Evolutionary conservation across 2,797 vertebrate genomes (phyloP).

Genomic region (Gadopsis bispinosus): DNA sequence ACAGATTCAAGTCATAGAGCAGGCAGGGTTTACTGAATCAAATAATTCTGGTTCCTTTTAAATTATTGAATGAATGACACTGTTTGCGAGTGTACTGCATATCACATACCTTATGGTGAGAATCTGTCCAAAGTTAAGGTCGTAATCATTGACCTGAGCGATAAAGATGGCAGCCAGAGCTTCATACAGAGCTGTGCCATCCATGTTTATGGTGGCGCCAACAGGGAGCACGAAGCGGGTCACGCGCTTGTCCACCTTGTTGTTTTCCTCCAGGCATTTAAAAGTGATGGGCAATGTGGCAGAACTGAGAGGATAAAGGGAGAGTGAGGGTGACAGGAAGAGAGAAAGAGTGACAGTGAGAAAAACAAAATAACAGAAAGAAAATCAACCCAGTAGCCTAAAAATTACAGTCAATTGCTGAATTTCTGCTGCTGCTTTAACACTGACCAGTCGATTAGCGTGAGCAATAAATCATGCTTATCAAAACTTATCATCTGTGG

Average conservation of each 20-base stretch:
- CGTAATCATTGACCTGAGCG: slow-evolving; percentile 88
- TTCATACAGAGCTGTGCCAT: slow-evolving; percentile 89
- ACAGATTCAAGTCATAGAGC: neutral
- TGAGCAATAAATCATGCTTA: neutral
- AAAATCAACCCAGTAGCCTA: too few species aligned
- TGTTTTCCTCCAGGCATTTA: slow-evolving; percentile 89
- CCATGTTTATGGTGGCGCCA: slow-evolving; percentile 91
- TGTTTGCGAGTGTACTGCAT: neutral
- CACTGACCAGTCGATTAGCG: neutral
- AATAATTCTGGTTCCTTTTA: neutral
- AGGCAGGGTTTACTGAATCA: neutral
- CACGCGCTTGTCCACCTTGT: slow-evolving; percentile 87
- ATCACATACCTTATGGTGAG: slow-evolving; percentile 87
- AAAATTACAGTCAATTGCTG: neutral
- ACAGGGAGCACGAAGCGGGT: slow-evolving; percentile 90
- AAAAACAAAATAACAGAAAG: neutral
- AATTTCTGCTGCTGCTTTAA: neutral
- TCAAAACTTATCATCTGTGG: neutral
- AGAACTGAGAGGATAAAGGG: slow-evolving; percentile 74
- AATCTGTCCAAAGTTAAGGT: slow-evolving; percentile 88
- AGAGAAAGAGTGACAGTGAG: neutral
- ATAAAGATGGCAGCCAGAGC: slow-evolving; percentile 91
- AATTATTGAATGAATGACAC: neutral
- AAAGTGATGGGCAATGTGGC: slow-evolving; percentile 90
- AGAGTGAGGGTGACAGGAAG: neutral